These are phyloP conservation scores for Chionoecetes opilio DNA, from an alignment of 1,140 invertebrate genomes.

Conservation along the genomic window DNA sequence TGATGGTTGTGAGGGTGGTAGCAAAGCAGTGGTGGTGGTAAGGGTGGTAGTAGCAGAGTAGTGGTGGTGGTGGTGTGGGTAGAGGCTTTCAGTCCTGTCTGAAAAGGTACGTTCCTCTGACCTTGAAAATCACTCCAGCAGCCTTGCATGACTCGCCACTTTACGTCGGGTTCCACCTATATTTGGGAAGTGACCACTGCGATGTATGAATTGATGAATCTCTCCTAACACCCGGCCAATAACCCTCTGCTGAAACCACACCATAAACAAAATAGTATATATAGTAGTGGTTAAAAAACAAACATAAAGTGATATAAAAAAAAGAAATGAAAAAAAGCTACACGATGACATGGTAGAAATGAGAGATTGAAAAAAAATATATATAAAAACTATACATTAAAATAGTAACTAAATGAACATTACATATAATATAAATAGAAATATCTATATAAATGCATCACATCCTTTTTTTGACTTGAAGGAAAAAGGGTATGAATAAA, in stretches of 20 bases:
- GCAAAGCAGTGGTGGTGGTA: no score
- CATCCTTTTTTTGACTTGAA: background rate
- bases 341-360: background rate
- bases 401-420: background rate
- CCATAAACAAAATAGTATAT: background rate
- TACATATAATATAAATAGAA: background rate
- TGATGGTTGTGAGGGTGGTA: no score
- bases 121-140: conserved; percentile 5
- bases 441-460: background rate
- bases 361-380: no score
- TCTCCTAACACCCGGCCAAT: background rate
- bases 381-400: no score
- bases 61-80: background rate
- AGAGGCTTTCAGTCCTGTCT: background rate
- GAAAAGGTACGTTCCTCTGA: conserved; percentile 15
- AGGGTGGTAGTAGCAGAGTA: no score
- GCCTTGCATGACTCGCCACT: conserved; percentile 2
- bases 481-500: background rate
- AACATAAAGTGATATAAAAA: no score
- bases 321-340: no score
- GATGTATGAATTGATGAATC: background rate
- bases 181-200: background rate
- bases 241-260: background rate
- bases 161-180: background rate
- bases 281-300: background rate